Percentiles rank a stretch among this genome's conserved stretches.
Evolutionary conservation across 2,113 vertebrate genomes (phyloP).

Genomic region (Colinus virginianus): DNA sequence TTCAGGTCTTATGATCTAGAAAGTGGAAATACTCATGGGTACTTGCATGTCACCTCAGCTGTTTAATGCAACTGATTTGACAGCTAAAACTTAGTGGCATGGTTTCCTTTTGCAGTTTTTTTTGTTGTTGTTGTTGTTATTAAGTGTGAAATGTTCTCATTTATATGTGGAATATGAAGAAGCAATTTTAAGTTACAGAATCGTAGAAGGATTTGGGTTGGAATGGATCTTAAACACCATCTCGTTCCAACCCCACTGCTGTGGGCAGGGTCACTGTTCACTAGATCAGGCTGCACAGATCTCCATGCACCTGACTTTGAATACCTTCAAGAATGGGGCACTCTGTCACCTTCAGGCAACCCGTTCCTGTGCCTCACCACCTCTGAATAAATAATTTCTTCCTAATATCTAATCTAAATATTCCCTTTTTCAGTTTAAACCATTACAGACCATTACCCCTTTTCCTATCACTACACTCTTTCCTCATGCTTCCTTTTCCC

Average conservation of each 20-base stretch:
- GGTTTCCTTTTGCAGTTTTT: not conserved
- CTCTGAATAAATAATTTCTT: not conserved
- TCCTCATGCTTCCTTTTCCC: not conserved
- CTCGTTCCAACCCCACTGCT: not conserved
- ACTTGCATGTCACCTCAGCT: not conserved
- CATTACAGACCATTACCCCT: not conserved
- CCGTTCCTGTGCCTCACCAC: not conserved
- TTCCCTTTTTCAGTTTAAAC: not conserved
- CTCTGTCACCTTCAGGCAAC: not conserved
- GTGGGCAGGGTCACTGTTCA: not conserved
- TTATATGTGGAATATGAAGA: not conserved
- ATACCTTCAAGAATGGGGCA: not conserved
- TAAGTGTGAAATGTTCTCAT: not conserved
- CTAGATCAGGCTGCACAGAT: not conserved
- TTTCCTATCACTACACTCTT: not conserved
- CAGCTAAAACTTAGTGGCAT: not conserved
- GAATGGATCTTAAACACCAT: not conserved
- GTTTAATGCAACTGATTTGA: not conserved
- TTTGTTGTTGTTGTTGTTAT: not conserved
- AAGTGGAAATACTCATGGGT: not conserved
- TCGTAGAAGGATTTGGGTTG: not conserved
- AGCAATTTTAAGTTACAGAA: not conserved
- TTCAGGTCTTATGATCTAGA: not conserved
- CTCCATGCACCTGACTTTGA: not conserved
- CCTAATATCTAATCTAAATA: not conserved